A percentile compares a stretch with the other conserved stretches of the same genome.
Evolutionary conservation across 64 coral and sea anemone species (phyloP).

Genomic region (Cladopsammia gracilis): DNA sequence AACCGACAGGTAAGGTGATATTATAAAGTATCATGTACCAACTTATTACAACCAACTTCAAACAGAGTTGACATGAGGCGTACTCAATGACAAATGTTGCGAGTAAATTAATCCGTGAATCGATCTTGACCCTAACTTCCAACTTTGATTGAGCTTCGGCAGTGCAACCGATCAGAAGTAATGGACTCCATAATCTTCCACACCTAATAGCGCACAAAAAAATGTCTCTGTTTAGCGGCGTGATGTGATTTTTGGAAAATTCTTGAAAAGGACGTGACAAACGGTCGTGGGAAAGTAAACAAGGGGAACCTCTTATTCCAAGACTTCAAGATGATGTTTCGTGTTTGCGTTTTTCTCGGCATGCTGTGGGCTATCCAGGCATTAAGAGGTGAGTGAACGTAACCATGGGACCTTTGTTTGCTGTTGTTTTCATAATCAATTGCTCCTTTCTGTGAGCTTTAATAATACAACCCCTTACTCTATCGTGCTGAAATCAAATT

Average conservation of each 20-base stretch:
- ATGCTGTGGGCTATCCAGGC: background rate
- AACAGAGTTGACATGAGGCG: background rate
- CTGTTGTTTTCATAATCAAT: background rate
- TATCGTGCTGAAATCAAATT: too few species aligned
- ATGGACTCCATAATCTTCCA: background rate
- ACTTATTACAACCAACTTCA: background rate
- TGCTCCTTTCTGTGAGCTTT: background rate
- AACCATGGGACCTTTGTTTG: background rate
- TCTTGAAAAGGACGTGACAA: background rate
- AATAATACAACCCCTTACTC: too few species aligned
- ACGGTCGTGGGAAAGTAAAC: background rate
- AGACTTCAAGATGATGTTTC: background rate
- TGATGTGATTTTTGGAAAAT: conserved; percentile 1
- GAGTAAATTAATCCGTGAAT: conserved; percentile 53
- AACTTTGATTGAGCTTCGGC: conserved; percentile 2
- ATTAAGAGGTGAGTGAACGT: background rate
- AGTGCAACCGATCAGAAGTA: background rate
- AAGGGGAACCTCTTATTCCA: background rate
- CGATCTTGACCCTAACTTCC: background rate
- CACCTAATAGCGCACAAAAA: background rate
- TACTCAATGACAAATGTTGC: background rate
- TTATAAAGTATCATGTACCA: background rate
- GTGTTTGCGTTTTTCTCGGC: background rate
- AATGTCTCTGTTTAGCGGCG: background rate
- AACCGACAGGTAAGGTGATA: conserved; percentile 19